phyloP scores from a whole-genome alignment of 2,797 vertebrate genomes.

The Vireo griseus region DNA sequence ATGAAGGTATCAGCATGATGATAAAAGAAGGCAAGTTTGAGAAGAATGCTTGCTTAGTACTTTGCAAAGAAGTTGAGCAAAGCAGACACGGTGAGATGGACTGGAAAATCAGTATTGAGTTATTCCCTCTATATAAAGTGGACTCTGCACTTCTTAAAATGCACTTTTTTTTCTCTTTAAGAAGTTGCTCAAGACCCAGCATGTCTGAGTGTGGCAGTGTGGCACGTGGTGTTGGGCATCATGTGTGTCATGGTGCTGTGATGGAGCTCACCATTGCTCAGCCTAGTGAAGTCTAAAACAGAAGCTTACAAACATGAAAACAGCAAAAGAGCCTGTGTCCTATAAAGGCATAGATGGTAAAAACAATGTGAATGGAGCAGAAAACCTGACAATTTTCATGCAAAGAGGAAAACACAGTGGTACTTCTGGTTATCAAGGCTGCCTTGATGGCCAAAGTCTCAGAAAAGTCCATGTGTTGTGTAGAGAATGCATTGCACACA shows the following conservation, averaged over 20 bases:
- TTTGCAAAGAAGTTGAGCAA: neutral
- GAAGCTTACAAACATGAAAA: neutral
- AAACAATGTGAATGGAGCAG: neutral
- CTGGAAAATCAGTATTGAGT: neutral
- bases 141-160: neutral
- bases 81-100: accelerated
- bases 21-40: neutral
- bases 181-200: neutral
- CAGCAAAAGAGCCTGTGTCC: neutral
- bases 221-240: accelerated
- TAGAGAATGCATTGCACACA: accelerated
- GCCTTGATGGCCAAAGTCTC: neutral
- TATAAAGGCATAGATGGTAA: neutral
- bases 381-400: neutral
- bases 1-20: accelerated
- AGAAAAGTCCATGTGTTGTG: neutral
- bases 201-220: neutral
- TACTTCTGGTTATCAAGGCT: neutral
- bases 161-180: neutral
- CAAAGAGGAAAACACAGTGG: neutral
- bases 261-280: neutral
- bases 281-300: neutral
- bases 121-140: neutral
- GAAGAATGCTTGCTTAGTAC: neutral
- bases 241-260: accelerated